Evolutionary conservation across 1,140 invertebrate genomes (phyloP), one percentile per base, ranked within the genome.

Genomic region (Rhopalosiphum maidis): DNA sequence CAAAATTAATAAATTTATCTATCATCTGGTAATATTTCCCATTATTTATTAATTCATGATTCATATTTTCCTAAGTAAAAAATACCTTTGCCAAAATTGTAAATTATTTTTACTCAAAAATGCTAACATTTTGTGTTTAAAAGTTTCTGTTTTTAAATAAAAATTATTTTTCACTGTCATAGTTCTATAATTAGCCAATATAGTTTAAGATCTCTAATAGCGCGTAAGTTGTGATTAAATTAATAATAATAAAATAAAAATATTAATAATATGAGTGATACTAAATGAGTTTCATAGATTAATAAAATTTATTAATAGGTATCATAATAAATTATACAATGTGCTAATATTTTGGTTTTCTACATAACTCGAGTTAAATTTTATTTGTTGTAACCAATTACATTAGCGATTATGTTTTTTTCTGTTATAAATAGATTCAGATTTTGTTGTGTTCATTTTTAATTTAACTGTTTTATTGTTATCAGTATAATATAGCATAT

Each of bases 381-480:
- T 25, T 46, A 35, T 41, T 87, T 87, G n/a, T 87, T 87, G 22
- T 87, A 48, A 87, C 15, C 25, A 87, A 46, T 21, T n/a, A 21
- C n/a, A n/a, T 87, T 86, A n/a, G 30, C 4, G 23, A 68, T 68
- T 68, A 4, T 68, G 9, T 86, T 46, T 86, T 51, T 35, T 89
- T 54, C 8, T 54, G n/a, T 89, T 89, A 22, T 51, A 51, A n/a
- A 37, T 51, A 22, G 21, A 23, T 89, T 37, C 48, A 89, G 8
- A 37, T 51, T 89, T 89, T 88, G 25, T 89, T 89, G 87, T 89
- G 87, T 89, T 89, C 87, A 89, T 89, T 35, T 54, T 86, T 25
- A 22, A 85, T 41, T 68, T 43, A 25, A 43, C 23, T 86, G 25
- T 30, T 86, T 25, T 43, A 43, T 43, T 30, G 41, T 46, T 41